phyloP scores from a whole-genome alignment of 2,888 invertebrate genomes.

The Phania funesta region DNA sequence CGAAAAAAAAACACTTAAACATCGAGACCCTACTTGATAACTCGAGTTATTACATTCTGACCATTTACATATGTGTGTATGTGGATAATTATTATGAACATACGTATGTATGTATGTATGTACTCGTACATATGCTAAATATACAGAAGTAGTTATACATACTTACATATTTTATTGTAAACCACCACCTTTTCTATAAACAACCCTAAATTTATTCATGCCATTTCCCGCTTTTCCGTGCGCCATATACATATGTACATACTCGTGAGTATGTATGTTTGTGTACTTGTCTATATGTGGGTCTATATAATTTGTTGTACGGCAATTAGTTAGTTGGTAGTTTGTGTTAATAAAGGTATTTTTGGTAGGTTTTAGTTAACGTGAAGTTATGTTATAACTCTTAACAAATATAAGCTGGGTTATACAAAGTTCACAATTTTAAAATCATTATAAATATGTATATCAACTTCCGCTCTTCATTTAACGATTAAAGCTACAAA shows the following conservation, averaged over 20 bases:
- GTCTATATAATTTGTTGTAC: no score
- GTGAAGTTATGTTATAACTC: neutral
- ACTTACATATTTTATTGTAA: neutral
- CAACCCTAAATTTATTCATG: conserved; percentile 10
- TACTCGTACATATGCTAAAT: neutral
- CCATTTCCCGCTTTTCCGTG: conserved; percentile 11
- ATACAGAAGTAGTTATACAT: no score
- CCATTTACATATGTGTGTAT: no score
- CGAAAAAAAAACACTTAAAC: neutral
- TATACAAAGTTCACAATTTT: neutral
- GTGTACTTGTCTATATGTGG: neutral
- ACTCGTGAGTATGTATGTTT: no score
- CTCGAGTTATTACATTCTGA: neutral
- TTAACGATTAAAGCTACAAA: neutral
- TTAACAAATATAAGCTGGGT: neutral
- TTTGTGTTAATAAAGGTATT: neutral
- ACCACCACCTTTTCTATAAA: neutral
- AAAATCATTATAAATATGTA: neutral
- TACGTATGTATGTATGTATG: neutral
- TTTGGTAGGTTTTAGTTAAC: neutral
- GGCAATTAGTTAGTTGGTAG: no score
- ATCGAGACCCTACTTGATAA: neutral
- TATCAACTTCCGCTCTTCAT: conserved; percentile 20
- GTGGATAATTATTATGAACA: neutral
- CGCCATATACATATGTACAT: neutral